Evolutionary conservation across 2,888 invertebrate genomes (phyloP).

Genomic region (Apamea anceps): DNA sequence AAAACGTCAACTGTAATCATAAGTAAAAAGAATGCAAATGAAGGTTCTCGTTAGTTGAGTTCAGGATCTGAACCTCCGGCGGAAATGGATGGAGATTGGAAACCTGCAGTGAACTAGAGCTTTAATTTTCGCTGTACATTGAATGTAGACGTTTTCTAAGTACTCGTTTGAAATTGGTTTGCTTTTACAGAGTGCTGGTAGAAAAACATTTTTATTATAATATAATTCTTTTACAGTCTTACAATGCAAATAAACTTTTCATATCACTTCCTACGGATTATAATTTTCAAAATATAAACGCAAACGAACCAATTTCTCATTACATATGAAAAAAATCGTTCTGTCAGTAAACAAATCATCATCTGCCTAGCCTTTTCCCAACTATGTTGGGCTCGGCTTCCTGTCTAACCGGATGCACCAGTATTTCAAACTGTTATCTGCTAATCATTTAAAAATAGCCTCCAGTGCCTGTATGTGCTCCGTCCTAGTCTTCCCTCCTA

Average conservation of each 20-base stretch:
- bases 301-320: not conserved
- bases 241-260: not conserved
- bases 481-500: no score
- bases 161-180: slow-evolving; percentile 1
- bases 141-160: not conserved
- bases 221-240: not conserved
- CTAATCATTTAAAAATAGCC: no score
- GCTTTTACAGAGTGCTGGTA: not conserved
- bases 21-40: no score
- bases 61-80: no score
- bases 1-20: no score
- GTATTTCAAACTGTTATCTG: no score
- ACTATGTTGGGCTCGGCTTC: no score
- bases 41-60: no score
- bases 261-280: not conserved
- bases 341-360: not conserved
- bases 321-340: not conserved
- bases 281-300: not conserved
- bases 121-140: slow-evolving; percentile 12
- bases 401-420: no score
- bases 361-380: no score
- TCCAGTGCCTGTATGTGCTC: no score
- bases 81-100: no score
- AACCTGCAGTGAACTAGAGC: slow-evolving; percentile 9
- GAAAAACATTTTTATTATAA: not conserved